phyloP scores from a whole-genome alignment of 2,113 vertebrate species.

The Pachyramphus minor region DNA sequence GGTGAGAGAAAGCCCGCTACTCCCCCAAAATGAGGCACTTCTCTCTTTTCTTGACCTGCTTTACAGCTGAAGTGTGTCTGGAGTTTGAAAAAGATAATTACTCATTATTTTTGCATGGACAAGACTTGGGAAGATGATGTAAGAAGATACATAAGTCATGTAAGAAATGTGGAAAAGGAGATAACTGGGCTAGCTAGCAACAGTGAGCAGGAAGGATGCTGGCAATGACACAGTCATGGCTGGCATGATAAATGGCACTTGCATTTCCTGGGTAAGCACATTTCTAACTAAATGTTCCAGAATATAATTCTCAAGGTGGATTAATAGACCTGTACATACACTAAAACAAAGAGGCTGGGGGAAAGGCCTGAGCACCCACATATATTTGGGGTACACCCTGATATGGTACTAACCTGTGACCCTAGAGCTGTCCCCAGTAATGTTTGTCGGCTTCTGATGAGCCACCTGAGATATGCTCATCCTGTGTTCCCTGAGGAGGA shows the following conservation, averaged over 20 bases:
- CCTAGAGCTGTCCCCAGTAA: not conserved
- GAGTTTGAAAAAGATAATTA: not conserved
- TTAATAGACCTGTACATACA: not conserved
- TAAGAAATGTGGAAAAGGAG: not conserved
- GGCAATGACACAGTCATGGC: not conserved
- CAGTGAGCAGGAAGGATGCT: not conserved
- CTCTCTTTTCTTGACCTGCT: not conserved
- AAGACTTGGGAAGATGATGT: not conserved
- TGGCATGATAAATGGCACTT: not conserved
- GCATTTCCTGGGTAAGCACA: not conserved
- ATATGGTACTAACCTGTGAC: not conserved
- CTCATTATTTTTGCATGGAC: not conserved
- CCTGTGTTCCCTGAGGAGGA: not conserved
- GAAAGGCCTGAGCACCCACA: not conserved
- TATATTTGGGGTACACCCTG: not conserved
- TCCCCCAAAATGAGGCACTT: not conserved
- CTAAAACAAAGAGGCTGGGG: not conserved
- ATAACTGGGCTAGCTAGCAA: not conserved
- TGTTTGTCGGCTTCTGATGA: not conserved
- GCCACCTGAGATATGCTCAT: not conserved
- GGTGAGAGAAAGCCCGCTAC: not conserved
- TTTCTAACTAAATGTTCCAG: not conserved
- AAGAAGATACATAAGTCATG: fast-evolving
- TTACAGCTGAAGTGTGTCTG: not conserved
- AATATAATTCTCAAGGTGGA: not conserved